Percentiles rank a stretch among this genome's conserved stretches.
Evolutionary conservation across 2,113 vertebrate species (phyloP).

Genomic region (Ardeotis arabs): DNA sequence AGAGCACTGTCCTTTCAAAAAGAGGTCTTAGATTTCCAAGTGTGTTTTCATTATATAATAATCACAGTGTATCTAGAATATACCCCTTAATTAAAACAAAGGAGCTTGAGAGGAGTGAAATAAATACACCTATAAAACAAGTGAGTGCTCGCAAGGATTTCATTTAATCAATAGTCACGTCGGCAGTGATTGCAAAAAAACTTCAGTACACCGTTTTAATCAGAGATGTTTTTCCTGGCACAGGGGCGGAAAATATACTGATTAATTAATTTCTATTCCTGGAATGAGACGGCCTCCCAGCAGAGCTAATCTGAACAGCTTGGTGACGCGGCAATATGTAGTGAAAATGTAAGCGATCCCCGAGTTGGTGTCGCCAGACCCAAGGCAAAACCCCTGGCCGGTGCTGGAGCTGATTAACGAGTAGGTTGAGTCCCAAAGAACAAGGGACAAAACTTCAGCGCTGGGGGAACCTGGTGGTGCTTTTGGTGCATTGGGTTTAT

Average conservation of each 20-base stretch:
- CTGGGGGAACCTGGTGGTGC: not conserved
- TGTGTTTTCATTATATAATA: not conserved
- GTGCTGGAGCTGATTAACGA: not conserved
- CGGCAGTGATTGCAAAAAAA: constrained; percentile 52
- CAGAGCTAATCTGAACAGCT: constrained; percentile 60
- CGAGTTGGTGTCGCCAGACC: not conserved
- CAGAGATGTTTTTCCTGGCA: constrained; percentile 68
- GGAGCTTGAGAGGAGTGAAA: not conserved
- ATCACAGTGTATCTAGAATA: not conserved
- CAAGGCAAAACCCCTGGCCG: not conserved
- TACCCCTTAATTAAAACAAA: constrained; percentile 49
- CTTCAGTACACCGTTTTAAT: constrained; percentile 70
- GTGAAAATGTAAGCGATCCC: constrained; percentile 19
- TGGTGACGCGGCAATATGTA: not conserved
- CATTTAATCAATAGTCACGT: constrained; percentile 68
- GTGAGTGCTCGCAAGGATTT: constrained; percentile 49
- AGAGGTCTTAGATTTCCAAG: not conserved
- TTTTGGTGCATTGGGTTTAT: not conserved
- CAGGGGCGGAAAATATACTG: constrained; percentile 41
- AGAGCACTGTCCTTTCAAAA: not conserved
- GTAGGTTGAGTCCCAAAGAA: not conserved
- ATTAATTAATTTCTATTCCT: constrained; percentile 81
- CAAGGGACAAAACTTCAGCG: not conserved
- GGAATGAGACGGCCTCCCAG: constrained; percentile 64
- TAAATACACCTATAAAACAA: constrained; percentile 44